Percentiles rank a stretch among this genome's conserved stretches.
These are phyloP conservation scores for Rhinatrema bivittatum DNA, from an alignment of 2,797 vertebrate genomes.

Conservation along the genomic window DNA sequence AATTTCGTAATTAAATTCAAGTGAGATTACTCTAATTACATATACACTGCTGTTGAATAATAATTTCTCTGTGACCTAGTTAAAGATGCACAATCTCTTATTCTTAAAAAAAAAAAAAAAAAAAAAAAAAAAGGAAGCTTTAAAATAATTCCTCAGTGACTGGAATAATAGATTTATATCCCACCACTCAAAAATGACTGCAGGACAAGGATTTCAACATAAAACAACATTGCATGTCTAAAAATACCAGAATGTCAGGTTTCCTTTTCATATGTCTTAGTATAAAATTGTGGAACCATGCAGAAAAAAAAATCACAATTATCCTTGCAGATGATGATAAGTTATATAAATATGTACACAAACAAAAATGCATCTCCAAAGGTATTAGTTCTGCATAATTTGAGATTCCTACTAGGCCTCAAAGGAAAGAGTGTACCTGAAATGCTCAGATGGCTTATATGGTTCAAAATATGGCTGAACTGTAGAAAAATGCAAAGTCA, in stretches of 20 bases:
- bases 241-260: slow-evolving; percentile 36
- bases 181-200: slow-evolving; percentile 44
- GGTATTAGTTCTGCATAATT: slow-evolving; percentile 44
- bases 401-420: slow-evolving; percentile 37
- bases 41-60: slow-evolving; percentile 62
- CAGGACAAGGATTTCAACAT: slow-evolving; percentile 31
- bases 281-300: too few relatives aligned
- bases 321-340: slow-evolving; percentile 25
- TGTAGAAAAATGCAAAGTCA: slow-evolving; percentile 36
- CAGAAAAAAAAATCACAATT: too few relatives aligned
- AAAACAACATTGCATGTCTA: slow-evolving; percentile 34
- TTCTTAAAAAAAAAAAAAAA: slow-evolving; percentile 23
- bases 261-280: too few relatives aligned
- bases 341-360: slow-evolving; percentile 38
- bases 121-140: slow-evolving; percentile 21
- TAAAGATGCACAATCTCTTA: slow-evolving; percentile 55
- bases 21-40: slow-evolving; percentile 72
- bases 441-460: slow-evolving; percentile 24
- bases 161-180: slow-evolving; percentile 47
- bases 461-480: slow-evolving; percentile 33
- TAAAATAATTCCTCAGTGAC: slow-evolving; percentile 43
- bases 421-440: slow-evolving; percentile 32
- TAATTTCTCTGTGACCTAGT: slow-evolving; percentile 66
- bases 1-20: slow-evolving; percentile 74
- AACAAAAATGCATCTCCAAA: slow-evolving; percentile 40